These are phyloP conservation scores for Galeopterus variegatus DNA, from an alignment of 2,113 vertebrate genomes.

Conservation along the genomic window DNA sequence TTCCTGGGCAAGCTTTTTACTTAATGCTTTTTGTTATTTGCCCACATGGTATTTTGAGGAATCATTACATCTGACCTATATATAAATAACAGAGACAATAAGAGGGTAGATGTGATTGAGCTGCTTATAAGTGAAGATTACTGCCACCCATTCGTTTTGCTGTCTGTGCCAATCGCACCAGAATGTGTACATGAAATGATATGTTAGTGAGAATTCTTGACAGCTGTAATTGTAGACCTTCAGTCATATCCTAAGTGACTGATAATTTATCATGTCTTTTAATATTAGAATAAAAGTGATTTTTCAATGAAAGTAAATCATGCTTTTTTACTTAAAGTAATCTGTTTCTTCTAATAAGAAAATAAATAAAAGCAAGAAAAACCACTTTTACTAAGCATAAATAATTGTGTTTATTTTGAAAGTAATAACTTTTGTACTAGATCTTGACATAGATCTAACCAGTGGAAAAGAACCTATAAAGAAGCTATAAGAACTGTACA, in stretches of 20 bases:
- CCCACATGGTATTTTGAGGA: not conserved
- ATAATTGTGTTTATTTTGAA: constrained; percentile 38
- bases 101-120: not conserved
- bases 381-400: not conserved
- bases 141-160: constrained; percentile 43
- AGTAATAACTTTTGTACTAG: constrained; percentile 52
- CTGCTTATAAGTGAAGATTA: not conserved
- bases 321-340: constrained; percentile 40
- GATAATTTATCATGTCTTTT: constrained; percentile 20
- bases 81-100: constrained; percentile 39
- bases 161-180: constrained; percentile 10
- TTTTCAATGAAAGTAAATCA: constrained; percentile 24
- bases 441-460: not conserved
- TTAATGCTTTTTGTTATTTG: constrained; percentile 41
- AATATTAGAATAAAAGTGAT: constrained; percentile 62
- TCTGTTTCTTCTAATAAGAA: not conserved
- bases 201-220: not conserved
- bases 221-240: constrained; percentile 9
- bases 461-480: not conserved
- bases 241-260: not conserved
- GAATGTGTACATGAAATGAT: not conserved
- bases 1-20: not conserved
- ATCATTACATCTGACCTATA: constrained; percentile 56
- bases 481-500: not conserved
- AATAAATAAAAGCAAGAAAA: constrained; percentile 64